These are phyloP conservation scores for Brachionus paranguensis DNA, from an alignment of 1,140 invertebrate species.

Conservation along the genomic window DNA sequence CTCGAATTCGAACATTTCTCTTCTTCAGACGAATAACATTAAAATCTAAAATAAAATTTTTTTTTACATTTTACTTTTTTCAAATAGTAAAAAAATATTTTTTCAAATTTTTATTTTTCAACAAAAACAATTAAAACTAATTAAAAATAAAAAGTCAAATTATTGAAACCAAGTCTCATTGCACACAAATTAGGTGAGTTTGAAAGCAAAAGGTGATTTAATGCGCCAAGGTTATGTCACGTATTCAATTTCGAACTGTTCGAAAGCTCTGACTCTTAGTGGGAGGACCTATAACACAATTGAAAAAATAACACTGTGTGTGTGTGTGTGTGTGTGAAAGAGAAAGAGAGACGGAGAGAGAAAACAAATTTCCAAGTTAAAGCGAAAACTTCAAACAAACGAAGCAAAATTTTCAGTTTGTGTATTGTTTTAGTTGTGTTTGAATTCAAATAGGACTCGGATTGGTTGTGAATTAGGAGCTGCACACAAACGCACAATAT, in stretches of 20 bases:
- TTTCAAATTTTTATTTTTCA: not conserved
- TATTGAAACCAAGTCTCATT: no score
- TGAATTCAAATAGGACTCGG: not conserved
- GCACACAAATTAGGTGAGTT: no score
- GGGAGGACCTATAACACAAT: not conserved
- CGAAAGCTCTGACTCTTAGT: no score
- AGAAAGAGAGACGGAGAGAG: not conserved
- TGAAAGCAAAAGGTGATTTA: no score
- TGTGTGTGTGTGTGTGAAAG: not conserved
- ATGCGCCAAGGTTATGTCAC: not conserved
- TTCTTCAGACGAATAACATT: not conserved
- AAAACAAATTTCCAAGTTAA: not conserved
- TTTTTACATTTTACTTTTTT: not conserved
- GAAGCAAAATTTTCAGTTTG: not conserved
- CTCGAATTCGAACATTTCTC: slow-evolving; percentile 11
- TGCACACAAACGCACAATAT: not conserved
- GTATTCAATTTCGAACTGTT: not conserved
- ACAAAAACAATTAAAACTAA: no score
- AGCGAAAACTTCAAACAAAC: not conserved
- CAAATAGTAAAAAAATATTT: not conserved
- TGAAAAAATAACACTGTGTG: not conserved
- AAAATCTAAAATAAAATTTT: slow-evolving; percentile 1
- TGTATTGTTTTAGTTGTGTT: not conserved
- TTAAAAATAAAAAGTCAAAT: no score
- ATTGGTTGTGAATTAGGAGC: not conserved